phyloP scores from a whole-genome alignment of 2,113 vertebrate genomes.

The Megaceryle torquata region DNA sequence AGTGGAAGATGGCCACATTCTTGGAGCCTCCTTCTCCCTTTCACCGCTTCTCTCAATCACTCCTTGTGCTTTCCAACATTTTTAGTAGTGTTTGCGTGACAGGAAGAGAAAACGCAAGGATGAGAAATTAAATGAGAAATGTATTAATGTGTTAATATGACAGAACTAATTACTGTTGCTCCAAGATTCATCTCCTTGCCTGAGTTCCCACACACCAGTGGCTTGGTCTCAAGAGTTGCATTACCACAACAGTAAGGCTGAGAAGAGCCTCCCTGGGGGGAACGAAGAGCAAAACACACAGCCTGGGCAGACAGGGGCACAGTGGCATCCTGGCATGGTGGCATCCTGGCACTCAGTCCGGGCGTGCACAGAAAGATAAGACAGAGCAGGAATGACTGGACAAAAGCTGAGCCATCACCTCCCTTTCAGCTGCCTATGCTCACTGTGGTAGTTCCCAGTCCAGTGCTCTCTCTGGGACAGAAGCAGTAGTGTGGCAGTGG shows the following conservation, averaged over 20 bases:
- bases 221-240: not conserved
- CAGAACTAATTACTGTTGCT: slow-evolving; percentile 69
- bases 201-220: not conserved
- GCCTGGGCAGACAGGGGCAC: not conserved
- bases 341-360: not conserved
- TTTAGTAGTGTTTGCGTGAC: not conserved
- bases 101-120: slow-evolving; percentile 29
- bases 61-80: not conserved
- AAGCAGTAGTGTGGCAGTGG: not conserved
- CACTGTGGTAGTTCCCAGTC: not conserved
- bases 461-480: not conserved
- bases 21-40: not conserved
- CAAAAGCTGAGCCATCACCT: not conserved
- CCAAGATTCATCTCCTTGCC: slow-evolving; percentile 51
- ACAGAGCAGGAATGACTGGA: not conserved
- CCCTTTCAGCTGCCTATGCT: not conserved
- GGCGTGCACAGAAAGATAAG: not conserved
- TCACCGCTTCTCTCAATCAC: not conserved
- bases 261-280: not conserved
- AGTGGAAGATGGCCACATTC: not conserved
- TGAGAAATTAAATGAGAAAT: slow-evolving; percentile 49
- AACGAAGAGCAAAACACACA: not conserved
- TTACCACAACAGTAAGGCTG: not conserved
- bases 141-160: slow-evolving; percentile 70
- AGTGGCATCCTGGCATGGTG: not conserved